These are phyloP conservation scores for Kryptopterus vitreolus DNA, from an alignment of 2,797 vertebrate genomes.

Conservation along the genomic window DNA sequence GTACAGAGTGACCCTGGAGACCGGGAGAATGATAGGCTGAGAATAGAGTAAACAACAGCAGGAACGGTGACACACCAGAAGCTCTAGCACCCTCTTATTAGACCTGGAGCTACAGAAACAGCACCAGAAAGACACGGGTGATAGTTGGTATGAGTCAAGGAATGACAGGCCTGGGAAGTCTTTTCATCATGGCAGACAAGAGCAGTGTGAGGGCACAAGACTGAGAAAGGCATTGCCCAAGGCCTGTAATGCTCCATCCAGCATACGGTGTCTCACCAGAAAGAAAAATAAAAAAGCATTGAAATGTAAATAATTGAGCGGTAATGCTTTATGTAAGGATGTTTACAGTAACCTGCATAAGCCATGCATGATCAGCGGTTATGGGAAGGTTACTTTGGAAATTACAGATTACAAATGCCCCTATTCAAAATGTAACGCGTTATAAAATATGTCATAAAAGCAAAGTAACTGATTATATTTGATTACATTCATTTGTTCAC, in stretches of 20 bases:
- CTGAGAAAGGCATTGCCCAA: not conserved
- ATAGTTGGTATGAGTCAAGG: slow-evolving; percentile 15
- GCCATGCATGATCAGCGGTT: not conserved
- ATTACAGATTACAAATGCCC: too few relatives aligned
- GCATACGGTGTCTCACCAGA: not conserved
- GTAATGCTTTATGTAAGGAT: not conserved
- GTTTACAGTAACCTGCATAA: not conserved
- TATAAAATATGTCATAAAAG: too few relatives aligned
- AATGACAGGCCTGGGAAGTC: slow-evolving; percentile 25
- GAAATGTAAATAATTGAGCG: not conserved
- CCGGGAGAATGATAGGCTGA: slow-evolving; percentile 57
- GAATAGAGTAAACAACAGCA: slow-evolving; percentile 59
- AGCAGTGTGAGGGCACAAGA: not conserved
- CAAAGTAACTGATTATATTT: too few relatives aligned
- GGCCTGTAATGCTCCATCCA: not conserved
- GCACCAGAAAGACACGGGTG: slow-evolving; percentile 19
- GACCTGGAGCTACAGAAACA: slow-evolving; percentile 6
- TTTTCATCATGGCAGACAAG: slow-evolving; percentile 33
- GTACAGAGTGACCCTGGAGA: slow-evolving; percentile 55
- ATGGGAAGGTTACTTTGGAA: too few relatives aligned
- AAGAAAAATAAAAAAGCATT: not conserved
- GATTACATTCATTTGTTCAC: too few relatives aligned
- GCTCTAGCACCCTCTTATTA: slow-evolving; percentile 16
- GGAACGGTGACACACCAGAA: slow-evolving; percentile 34
- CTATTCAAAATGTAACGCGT: too few relatives aligned